These are phyloP conservation scores for Scolanthus callimorphus DNA, from an alignment of 92 coral and sea anemone genomes.

Conservation along the genomic window DNA sequence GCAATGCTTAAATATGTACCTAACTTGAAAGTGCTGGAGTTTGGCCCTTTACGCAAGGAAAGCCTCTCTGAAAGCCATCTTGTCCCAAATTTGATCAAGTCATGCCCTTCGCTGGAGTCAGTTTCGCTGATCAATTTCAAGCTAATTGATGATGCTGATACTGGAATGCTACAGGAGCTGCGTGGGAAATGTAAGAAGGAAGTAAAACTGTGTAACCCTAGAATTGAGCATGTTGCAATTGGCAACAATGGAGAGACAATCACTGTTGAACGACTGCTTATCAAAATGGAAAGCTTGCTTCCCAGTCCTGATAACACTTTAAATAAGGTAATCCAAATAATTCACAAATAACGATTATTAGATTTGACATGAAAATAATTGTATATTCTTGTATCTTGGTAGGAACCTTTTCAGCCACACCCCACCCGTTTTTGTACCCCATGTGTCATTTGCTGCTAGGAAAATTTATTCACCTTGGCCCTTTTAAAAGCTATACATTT, in stretches of 20 bases:
- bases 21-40: conserved; percentile 85
- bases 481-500: no score
- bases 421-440: no score
- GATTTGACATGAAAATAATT: no score
- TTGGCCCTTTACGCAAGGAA: conserved; percentile 98
- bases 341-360: conserved; percentile 34
- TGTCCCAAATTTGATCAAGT: conserved; percentile 68
- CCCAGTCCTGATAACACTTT: conserved; percentile 96
- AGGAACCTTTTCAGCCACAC: not conserved
- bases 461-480: no score
- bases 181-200: conserved; percentile 84
- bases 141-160: conserved; percentile 72
- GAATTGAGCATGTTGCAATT: conserved; percentile 96
- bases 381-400: not conserved
- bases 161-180: conserved; percentile 67
- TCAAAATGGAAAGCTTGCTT: conserved; percentile 91
- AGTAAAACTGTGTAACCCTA: conserved; percentile 92
- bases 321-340: conserved; percentile 75
- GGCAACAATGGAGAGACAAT: conserved; percentile 97
- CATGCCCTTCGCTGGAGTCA: conserved; percentile 87
- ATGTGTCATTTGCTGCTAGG: no score
- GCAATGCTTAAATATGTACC: conserved; percentile 87
- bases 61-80: conserved; percentile 88
- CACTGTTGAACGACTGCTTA: conserved; percentile 89
- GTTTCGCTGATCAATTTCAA: conserved; percentile 95